Conservation (phyloP, 2,113 vertebrate species). For the Eublepharis macularius region DNA sequence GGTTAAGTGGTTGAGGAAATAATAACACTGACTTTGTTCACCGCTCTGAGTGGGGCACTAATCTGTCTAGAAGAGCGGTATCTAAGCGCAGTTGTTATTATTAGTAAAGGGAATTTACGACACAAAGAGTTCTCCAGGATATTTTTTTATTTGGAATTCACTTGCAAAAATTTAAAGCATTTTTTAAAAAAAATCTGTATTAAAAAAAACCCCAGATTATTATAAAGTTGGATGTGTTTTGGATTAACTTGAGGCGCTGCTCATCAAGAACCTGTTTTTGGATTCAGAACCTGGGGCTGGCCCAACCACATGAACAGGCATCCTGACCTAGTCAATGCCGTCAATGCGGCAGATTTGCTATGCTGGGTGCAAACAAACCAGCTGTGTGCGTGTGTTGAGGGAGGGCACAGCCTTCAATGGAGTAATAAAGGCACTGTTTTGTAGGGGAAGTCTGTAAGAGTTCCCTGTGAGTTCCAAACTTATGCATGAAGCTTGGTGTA, state of each 20-base stretch:
- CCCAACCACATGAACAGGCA: background rate
- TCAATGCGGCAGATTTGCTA: background rate
- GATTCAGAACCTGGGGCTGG: background rate
- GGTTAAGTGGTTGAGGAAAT: too few species aligned
- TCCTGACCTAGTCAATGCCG: too few species aligned
- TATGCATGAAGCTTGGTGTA: background rate
- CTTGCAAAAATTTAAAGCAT: background rate
- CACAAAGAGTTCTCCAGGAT: background rate
- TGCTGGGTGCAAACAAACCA: background rate
- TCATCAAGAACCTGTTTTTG: background rate
- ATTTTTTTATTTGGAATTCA: background rate
- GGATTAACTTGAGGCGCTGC: background rate
- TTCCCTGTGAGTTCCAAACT: background rate
- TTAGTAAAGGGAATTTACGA: background rate
- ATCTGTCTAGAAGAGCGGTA: too few species aligned
- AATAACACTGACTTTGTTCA: too few species aligned
- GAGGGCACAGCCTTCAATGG: background rate
- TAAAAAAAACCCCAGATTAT: background rate
- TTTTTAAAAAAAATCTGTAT: background rate
- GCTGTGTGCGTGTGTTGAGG: background rate
- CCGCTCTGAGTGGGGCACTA: too few species aligned
- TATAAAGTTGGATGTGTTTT: background rate
- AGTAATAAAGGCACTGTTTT: background rate
- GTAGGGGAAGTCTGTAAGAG: background rate
- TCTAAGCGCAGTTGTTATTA: too few species aligned